phyloP scores from a whole-genome alignment of 2,888 invertebrate species.

The Drosophila trichaetosa region DNA sequence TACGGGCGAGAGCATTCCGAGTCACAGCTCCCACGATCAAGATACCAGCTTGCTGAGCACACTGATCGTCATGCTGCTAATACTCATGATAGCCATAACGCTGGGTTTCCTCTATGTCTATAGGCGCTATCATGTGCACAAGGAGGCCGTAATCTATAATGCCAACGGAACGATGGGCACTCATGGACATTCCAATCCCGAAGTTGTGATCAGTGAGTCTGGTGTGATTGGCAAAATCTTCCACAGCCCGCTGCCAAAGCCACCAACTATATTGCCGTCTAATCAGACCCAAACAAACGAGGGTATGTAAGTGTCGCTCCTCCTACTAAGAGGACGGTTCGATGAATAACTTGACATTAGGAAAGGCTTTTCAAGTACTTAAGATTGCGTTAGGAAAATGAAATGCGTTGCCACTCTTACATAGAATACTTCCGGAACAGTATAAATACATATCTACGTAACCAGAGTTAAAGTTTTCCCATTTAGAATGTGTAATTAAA shows the following conservation, averaged over 20 bases:
- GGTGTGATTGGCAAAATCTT: constrained; percentile 71
- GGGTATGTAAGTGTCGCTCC: constrained; percentile 82
- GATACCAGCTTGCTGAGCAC: constrained; percentile 80
- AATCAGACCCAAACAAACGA: constrained; percentile 81
- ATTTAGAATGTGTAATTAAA: neutral
- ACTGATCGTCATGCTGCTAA: constrained; percentile 77
- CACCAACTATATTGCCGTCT: constrained; percentile 78
- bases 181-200: constrained; percentile 48
- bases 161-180: constrained; percentile 64
- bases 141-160: constrained; percentile 69
- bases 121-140: constrained; percentile 74
- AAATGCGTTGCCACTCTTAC: neutral
- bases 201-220: constrained; percentile 69
- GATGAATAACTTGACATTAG: constrained; percentile 34
- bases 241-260: constrained; percentile 82
- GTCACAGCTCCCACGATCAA: constrained; percentile 64
- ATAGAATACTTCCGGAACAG: neutral
- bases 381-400: neutral
- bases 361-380: too few species aligned
- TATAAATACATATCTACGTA: neutral
- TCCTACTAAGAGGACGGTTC: constrained; percentile 38
- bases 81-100: constrained; percentile 79
- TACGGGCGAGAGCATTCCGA: constrained; percentile 41
- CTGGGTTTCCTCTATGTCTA: constrained; percentile 82
- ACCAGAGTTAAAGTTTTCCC: neutral